Conservation (phyloP, 2,888 invertebrate species). For the Drepanosiphum platanoidis region DNA sequence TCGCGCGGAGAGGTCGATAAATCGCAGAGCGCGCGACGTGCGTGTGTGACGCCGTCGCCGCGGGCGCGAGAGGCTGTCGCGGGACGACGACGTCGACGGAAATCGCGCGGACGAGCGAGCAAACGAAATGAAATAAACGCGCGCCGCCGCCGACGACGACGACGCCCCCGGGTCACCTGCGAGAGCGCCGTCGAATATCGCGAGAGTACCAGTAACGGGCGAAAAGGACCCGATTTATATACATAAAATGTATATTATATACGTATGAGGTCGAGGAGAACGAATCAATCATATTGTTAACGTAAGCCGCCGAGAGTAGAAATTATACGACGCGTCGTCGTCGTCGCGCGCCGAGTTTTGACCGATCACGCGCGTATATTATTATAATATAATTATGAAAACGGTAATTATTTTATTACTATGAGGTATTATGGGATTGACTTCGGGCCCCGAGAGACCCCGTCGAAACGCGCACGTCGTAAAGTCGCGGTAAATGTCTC, state of each 20-base stretch:
- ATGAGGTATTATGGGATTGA: no score
- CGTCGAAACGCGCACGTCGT: no score
- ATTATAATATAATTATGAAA: no score
- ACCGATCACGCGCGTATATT: neutral
- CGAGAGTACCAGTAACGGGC: slow-evolving; percentile 25
- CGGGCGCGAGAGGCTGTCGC: neutral
- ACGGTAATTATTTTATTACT: no score
- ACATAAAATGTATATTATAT: no score
- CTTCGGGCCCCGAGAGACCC: no score
- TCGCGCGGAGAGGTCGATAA: slow-evolving; percentile 19
- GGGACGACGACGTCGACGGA: neutral
- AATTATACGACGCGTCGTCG: neutral
- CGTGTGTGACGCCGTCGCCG: neutral
- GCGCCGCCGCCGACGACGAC: no score
- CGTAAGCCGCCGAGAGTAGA: neutral
- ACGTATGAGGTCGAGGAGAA: neutral
- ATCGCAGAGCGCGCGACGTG: neutral
- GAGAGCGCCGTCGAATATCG: neutral
- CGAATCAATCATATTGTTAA: neutral
- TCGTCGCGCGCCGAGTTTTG: no score
- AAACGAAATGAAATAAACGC: slow-evolving; percentile 25
- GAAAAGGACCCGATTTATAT: neutral
- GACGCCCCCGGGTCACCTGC: neutral
- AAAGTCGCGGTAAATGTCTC: no score
- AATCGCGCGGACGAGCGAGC: neutral